Conservation (phyloP, 2,113 vertebrate species). For the Procavia capensis region DNA sequence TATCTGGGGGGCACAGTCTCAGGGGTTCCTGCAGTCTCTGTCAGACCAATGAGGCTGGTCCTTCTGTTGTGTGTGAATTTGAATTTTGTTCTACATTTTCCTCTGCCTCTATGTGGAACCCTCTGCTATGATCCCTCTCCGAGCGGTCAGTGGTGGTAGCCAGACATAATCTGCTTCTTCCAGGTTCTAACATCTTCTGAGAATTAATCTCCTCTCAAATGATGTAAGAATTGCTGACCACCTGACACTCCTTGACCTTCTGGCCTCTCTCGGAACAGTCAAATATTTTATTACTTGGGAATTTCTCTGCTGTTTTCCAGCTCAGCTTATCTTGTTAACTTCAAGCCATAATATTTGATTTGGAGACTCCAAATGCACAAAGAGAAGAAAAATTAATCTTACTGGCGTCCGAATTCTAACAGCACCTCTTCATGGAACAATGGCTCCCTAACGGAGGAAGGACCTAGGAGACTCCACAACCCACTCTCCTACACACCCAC, state of each 20-base stretch:
- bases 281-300: constrained; percentile 36
- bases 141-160: too few species aligned
- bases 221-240: constrained; percentile 31
- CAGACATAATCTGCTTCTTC: too few species aligned
- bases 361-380: constrained; percentile 39
- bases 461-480: neutral
- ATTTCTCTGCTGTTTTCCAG: constrained; percentile 45
- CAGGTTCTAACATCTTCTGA: neutral
- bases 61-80: too few species aligned
- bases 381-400: neutral
- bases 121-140: too few species aligned
- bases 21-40: too few species aligned
- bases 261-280: constrained; percentile 35
- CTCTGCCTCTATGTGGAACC: too few species aligned
- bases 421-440: constrained; percentile 19
- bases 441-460: neutral
- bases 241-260: constrained; percentile 14
- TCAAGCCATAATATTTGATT: constrained; percentile 56
- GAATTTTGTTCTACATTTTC: too few species aligned
- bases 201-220: constrained; percentile 23
- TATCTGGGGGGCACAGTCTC: too few species aligned
- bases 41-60: too few species aligned
- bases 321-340: constrained; percentile 45
- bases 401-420: constrained; percentile 6
- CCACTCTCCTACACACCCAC: neutral